Evolutionary conservation across 1,140 invertebrate species (phyloP).

Genomic region (Rhyzopertha dominica): DNA sequence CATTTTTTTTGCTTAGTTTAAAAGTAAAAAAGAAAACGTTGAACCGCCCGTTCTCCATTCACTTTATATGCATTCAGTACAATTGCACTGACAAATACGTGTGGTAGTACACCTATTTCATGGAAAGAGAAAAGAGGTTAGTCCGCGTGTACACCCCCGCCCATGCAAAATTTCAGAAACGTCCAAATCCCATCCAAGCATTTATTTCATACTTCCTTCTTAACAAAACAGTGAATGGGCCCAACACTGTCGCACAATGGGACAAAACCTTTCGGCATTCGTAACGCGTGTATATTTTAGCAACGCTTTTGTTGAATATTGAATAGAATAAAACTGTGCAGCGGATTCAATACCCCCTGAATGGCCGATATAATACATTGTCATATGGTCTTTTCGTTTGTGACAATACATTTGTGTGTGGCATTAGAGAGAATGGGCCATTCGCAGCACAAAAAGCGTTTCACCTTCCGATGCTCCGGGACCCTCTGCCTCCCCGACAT

Average conservation of each 20-base stretch:
- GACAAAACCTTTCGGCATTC: slow-evolving; percentile 44
- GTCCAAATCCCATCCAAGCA: slow-evolving; percentile 26
- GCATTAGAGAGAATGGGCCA: slow-evolving; percentile 40
- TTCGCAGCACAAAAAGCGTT: slow-evolving; percentile 32
- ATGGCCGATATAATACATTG: slow-evolving; percentile 45
- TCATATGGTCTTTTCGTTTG: slow-evolving; percentile 42
- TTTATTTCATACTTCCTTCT: slow-evolving; percentile 39
- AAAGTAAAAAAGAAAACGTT: too few relatives aligned
- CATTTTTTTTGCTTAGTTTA: too few relatives aligned
- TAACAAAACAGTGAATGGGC: slow-evolving; percentile 40
- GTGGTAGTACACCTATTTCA: too few relatives aligned
- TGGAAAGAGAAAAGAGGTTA: too few relatives aligned
- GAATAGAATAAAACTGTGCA: slow-evolving; percentile 45
- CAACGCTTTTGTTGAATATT: slow-evolving; percentile 36
- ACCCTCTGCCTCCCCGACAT: too few relatives aligned
- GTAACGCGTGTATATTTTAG: slow-evolving; percentile 46
- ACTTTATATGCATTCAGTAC: too few relatives aligned
- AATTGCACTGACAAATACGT: too few relatives aligned
- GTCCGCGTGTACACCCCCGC: slow-evolving; percentile 28
- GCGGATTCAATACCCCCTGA: slow-evolving; percentile 38
- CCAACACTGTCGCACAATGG: slow-evolving; percentile 39
- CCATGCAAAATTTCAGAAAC: slow-evolving; percentile 33
- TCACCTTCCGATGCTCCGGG: slow-evolving; percentile 17
- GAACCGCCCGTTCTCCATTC: too few relatives aligned
- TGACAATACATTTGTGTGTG: slow-evolving; percentile 43